phyloP scores from a whole-genome alignment of 2,888 invertebrate species.

The Leptopilina syphax region DNA sequence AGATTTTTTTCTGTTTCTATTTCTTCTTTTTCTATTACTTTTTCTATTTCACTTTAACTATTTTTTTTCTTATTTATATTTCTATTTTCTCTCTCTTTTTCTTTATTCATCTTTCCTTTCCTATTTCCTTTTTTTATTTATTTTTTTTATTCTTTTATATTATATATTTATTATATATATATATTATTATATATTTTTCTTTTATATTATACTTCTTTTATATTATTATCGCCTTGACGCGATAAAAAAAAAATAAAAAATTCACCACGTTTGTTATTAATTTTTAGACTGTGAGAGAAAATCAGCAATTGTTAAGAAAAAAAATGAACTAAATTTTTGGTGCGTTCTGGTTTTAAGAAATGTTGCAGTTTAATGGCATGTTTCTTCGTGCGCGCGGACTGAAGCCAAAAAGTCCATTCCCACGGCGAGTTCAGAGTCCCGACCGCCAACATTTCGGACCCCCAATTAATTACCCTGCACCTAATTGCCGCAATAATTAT shows the following conservation, averaged over 20 bases:
- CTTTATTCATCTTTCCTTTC: no score
- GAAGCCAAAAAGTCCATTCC: slow-evolving; percentile 56
- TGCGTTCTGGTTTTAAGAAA: slow-evolving; percentile 26
- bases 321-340: neutral
- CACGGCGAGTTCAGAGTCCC: slow-evolving; percentile 49
- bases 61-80: no score
- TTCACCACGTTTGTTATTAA: neutral
- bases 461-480: slow-evolving; percentile 68
- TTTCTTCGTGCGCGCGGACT: slow-evolving; percentile 54
- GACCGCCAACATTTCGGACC: slow-evolving; percentile 55
- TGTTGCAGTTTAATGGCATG: slow-evolving; percentile 27
- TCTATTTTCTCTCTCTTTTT: no score
- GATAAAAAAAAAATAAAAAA: neutral
- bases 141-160: no score
- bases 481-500: slow-evolving; percentile 68
- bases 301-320: neutral
- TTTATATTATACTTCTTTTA: no score
- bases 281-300: neutral
- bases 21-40: no score
- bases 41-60: no score
- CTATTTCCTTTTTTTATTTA: no score
- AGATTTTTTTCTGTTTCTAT: no score
- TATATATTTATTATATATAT: no score
- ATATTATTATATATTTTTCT: no score
- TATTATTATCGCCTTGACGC: no score